phyloP scores from a whole-genome alignment of 1,140 invertebrate species.

The Littorina saxatilis region DNA sequence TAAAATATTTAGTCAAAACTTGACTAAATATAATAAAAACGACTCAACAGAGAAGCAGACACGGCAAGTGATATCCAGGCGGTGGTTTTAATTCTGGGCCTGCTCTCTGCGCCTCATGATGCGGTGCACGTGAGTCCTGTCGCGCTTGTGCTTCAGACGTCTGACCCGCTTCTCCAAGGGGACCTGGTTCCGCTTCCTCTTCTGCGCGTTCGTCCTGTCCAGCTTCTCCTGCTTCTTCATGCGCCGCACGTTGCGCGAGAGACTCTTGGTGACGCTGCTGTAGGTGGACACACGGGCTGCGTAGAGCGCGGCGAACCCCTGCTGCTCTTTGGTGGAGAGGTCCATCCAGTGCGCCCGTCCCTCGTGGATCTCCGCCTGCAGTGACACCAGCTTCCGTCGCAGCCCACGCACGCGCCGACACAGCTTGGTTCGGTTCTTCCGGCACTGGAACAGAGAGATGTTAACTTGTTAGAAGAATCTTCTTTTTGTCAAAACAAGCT shows the following conservation, averaged over 20 bases:
- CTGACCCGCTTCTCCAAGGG: background rate
- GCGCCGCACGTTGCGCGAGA: constrained; percentile 30
- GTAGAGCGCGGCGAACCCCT: constrained; percentile 14
- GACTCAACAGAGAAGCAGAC: too few relatives aligned
- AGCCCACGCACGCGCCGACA: constrained; percentile 42
- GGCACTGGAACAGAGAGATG: constrained; percentile 35
- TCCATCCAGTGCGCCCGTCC: constrained; percentile 38
- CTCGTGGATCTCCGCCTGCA: constrained; percentile 41
- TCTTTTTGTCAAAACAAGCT: too few relatives aligned
- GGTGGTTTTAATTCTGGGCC: too few relatives aligned
- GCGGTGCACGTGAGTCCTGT: too few relatives aligned
- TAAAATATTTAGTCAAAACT: too few relatives aligned
- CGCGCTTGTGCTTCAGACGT: too few relatives aligned
- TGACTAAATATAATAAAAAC: too few relatives aligned
- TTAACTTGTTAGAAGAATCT: background rate
- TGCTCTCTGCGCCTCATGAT: too few relatives aligned
- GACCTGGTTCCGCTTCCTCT: constrained; percentile 28
- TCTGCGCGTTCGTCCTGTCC: constrained; percentile 20
- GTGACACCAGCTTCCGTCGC: constrained; percentile 25
- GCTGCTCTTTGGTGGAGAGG: constrained; percentile 34
- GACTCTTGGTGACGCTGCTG: constrained; percentile 34
- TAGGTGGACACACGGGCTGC: constrained; percentile 24
- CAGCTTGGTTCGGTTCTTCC: constrained; percentile 32
- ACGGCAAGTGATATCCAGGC: too few relatives aligned
- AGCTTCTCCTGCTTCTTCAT: constrained; percentile 34